Evolutionary conservation across 2,888 invertebrate species (phyloP), one percentile per base, ranked within the genome.

Genomic region (Lasioglossum lativentre): DNA sequence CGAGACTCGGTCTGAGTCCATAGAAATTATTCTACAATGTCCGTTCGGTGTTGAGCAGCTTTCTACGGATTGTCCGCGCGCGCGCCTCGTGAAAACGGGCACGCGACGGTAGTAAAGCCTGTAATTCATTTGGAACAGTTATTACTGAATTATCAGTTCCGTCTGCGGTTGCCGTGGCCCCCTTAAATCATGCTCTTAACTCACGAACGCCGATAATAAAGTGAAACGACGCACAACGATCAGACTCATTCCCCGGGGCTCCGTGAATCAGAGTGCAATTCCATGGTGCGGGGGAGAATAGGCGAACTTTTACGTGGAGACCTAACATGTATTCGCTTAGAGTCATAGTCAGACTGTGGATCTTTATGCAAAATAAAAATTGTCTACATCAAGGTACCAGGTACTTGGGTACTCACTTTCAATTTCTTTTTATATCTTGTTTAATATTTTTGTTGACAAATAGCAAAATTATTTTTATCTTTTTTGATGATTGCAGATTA

Each of bases 91-190:
- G 73, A 27, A 79, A 82, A 73, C 66, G 16, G 12, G 73, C 73
- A 82, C 72, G 78, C 80, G 78, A 79, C 16, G 40, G 40, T 34
- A 23, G 47, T 40, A 40, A 79, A 30, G 56, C 52, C 82, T 6
- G 16, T 79, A 82, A 79, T 79, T 82, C 72, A 59, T 70, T 68
- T 34, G 27, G 38, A 71, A 77, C 56, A 42, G 72, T 72, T 72
- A 72, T 66, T 72, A 66, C 47, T 47, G 72, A 79, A 79, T 73
- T 82, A 82, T 82, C 66, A 66, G 72, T 73, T 73, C 4, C 72
- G 63, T 59, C 47, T 16, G 23, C 59, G 70, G n/a, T 56, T 34
- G 27, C 34, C 19, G 70, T 4, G 30, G 30, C 27, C 38, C 27
- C 34, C 56, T 66, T 72, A 42, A 82, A 79, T 73, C 73, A 19